Evolutionary conservation across 2,797 vertebrate species (phyloP).

Genomic region (Balearica regulorum): DNA sequence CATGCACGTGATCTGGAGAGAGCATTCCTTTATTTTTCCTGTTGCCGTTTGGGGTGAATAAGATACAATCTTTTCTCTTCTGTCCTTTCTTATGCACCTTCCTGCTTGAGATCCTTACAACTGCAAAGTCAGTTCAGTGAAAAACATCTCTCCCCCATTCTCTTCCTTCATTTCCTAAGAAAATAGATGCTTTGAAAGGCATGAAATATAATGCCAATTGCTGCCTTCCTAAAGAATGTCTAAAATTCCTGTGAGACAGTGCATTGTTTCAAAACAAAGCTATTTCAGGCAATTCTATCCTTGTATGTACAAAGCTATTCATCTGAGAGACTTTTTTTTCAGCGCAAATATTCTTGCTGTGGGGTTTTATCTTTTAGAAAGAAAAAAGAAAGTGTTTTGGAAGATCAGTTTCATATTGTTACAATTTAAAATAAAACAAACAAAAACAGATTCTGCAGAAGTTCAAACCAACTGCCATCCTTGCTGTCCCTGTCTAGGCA

Average conservation of each 20-base stretch:
- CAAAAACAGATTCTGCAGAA: conserved; percentile 9
- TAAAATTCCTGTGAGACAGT: conserved; percentile 26
- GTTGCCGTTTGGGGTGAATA: neutral
- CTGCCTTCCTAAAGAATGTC: conserved; percentile 33
- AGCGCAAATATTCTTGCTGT: conserved; percentile 15
- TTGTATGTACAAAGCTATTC: neutral
- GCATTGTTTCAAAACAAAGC: conserved; percentile 54
- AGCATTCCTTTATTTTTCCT: neutral
- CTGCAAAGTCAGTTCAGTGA: neutral
- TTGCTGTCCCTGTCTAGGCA: neutral
- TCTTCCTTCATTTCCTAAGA: conserved; percentile 13
- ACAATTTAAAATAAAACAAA: conserved; percentile 40
- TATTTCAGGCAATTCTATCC: conserved; percentile 49
- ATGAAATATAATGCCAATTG: conserved; percentile 5
- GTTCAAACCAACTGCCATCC: neutral
- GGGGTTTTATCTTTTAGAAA: conserved; percentile 37
- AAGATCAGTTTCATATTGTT: conserved; percentile 38
- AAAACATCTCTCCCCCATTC: neutral
- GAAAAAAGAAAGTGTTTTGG: conserved; percentile 35
- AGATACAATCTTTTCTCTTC: neutral
- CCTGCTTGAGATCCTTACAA: neutral
- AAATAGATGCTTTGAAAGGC: conserved; percentile 33
- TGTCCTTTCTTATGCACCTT: neutral
- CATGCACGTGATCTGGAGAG: neutral
- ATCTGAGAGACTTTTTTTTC: neutral